phyloP scores from a whole-genome alignment of 1,140 invertebrate genomes.

The Cardiocondyla obscurior region DNA sequence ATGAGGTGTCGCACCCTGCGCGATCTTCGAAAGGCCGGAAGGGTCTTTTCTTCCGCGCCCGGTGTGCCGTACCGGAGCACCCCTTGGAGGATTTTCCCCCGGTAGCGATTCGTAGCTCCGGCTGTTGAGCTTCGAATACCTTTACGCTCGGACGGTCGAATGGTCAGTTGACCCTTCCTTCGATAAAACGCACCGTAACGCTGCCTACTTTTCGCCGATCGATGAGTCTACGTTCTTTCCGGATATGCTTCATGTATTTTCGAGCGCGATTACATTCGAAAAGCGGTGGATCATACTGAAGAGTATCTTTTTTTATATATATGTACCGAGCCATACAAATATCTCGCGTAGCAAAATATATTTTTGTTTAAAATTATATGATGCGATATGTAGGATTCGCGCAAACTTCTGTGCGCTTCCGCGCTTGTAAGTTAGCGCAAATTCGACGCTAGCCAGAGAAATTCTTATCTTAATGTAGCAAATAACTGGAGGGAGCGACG shows the following conservation, averaged over 20 bases:
- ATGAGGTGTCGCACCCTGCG: conserved; percentile 83
- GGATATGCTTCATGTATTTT: neutral
- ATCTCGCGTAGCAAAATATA: neutral
- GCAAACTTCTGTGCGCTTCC: conserved; percentile 27
- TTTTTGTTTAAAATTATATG: conserved; percentile 24
- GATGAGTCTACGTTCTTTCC: neutral
- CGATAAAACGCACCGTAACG: conserved; percentile 48
- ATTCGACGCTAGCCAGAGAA: conserved; percentile 72
- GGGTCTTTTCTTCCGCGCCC: conserved; percentile 70
- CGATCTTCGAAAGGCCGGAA: conserved; percentile 67
- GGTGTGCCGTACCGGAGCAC: conserved; percentile 68
- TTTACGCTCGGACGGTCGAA: conserved; percentile 81
- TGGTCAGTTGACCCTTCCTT: conserved; percentile 66
- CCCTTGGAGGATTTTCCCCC: conserved; percentile 76
- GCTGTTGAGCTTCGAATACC: conserved; percentile 79
- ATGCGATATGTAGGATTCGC: neutral
- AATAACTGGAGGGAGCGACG: conserved; percentile 79
- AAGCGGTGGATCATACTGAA: neutral
- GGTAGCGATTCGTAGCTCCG: conserved; percentile 61
- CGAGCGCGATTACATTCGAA: neutral
- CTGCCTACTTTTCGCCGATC: conserved; percentile 53
- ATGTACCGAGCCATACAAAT: neutral
- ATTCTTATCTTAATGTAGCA: conserved; percentile 83
- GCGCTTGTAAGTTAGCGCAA: conserved; percentile 66
- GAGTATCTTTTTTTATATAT: neutral